Percentiles rank a stretch among this genome's conserved stretches.
Evolutionary conservation across 2,797 vertebrate genomes (phyloP).

Genomic region (Mareca penelope): DNA sequence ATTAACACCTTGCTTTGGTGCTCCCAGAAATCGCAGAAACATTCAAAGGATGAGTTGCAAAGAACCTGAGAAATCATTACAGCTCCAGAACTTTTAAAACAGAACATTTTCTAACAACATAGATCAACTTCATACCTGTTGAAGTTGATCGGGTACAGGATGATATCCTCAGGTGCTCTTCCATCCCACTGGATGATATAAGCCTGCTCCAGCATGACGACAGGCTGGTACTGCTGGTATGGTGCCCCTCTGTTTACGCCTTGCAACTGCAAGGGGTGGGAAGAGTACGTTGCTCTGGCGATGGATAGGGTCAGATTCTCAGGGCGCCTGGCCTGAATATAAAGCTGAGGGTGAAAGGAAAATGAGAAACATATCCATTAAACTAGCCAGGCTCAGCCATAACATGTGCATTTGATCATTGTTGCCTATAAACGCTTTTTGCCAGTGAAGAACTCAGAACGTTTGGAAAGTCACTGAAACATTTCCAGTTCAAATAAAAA

Average conservation of each 20-base stretch:
- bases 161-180: constrained; percentile 41
- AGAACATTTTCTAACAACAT: accelerated
- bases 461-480: constrained; percentile 37
- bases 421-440: constrained; percentile 14
- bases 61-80: neutral
- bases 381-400: neutral
- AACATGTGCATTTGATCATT: constrained; percentile 61
- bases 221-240: constrained; percentile 70
- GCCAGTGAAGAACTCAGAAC: constrained; percentile 28
- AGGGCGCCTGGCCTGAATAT: constrained; percentile 72
- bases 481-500: constrained; percentile 67
- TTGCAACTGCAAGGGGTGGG: constrained; percentile 36
- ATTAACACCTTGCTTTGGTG: neutral
- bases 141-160: constrained; percentile 41
- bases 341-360: constrained; percentile 64
- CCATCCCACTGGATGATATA: constrained; percentile 41
- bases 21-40: neutral
- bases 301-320: constrained; percentile 67
- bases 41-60: neutral
- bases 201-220: constrained; percentile 34
- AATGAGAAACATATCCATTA: constrained; percentile 36
- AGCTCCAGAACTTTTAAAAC: neutral
- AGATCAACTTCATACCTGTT: constrained; percentile 70
- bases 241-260: constrained; percentile 43
- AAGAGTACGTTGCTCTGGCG: constrained; percentile 64